Conservation (phyloP, 2,797 vertebrate genomes). For the Xiphophorus birchmanni region DNA sequence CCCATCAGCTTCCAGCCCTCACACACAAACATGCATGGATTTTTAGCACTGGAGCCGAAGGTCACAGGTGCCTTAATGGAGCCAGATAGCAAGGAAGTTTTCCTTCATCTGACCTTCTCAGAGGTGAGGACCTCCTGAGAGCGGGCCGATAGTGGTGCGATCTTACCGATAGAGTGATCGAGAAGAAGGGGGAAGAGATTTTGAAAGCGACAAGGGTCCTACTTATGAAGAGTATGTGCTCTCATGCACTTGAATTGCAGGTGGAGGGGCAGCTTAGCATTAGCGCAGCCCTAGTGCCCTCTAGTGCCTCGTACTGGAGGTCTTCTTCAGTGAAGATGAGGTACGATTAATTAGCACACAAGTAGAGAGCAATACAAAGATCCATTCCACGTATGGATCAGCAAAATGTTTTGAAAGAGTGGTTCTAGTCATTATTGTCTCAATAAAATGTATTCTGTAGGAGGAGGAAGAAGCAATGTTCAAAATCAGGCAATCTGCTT, state of each 20-base stretch:
- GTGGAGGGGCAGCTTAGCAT: conserved; percentile 32
- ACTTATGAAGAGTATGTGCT: conserved; percentile 66
- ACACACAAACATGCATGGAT: conserved; percentile 19
- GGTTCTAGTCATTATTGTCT: neutral
- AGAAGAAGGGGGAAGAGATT: conserved; percentile 65
- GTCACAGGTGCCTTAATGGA: conserved; percentile 66
- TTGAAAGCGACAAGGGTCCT: conserved; percentile 65
- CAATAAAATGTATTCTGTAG: neutral
- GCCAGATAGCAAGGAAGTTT: conserved; percentile 63
- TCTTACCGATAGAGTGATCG: conserved; percentile 64
- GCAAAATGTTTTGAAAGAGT: conserved; percentile 1
- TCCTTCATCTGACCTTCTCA: conserved; percentile 75
- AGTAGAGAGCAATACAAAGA: conserved; percentile 5
- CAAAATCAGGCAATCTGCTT: neutral
- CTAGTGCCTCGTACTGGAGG: conserved; percentile 72
- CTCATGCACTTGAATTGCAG: conserved; percentile 47
- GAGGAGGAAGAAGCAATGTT: neutral
- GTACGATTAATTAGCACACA: conserved; percentile 8
- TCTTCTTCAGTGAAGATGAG: neutral
- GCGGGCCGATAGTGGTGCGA: conserved; percentile 54
- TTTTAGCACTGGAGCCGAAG: conserved; percentile 45
- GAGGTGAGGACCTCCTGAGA: conserved; percentile 67
- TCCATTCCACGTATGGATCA: neutral
- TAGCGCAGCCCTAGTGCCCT: conserved; percentile 81
- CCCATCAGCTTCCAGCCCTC: conserved; percentile 34